Evolutionary conservation across 2,888 invertebrate genomes (phyloP), one percentile per base, ranked within the genome.

Genomic region (Agrypnus murinus): DNA sequence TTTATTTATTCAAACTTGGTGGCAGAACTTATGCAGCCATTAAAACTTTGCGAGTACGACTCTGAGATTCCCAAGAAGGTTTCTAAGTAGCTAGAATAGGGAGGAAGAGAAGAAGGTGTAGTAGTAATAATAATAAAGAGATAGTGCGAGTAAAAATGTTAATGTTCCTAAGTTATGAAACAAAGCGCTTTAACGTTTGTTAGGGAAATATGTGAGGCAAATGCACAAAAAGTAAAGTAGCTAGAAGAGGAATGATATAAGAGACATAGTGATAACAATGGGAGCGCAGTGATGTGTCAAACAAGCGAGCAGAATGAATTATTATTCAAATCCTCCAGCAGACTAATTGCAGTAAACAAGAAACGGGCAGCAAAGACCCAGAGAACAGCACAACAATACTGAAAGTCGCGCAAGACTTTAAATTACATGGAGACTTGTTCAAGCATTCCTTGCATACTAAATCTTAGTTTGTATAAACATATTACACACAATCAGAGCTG

Each of bases 401-500:
- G 80, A 81, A 82, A 82, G 81, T 81, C 82, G 80, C 77, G 79
- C 79, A 81, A 81, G 81, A 81, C 82, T 71, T 71, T 83, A 82
- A 82, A 82, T 83, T 83, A 82, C 80, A 78, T 77, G 74, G 78
- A 77, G 81, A 82, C 79, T 82, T 82, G 81, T 80, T 80, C 80
- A 74, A 76, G 79, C 74, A 77, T 77, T 77, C 78, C 76, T 73
- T 73, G 82, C 80, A 83, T 83, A 83, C 82, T 81, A 82, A 82
- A 82, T 82, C 81, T 81, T 79, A 81, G 81, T 82, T 83, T 82
- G 82, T 83, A 82, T 82, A 82, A 83, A 82, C 82, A 82, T 82
- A 83, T 83, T 82, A 83, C 80, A 80, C 74, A 81, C 81, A 83
- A 82, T 82, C 82, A 80, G 79, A 76, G 79, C 68, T 70, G 79